These are phyloP conservation scores for Nebria brevicollis DNA, from an alignment of 2,888 invertebrate species.

Conservation along the genomic window DNA sequence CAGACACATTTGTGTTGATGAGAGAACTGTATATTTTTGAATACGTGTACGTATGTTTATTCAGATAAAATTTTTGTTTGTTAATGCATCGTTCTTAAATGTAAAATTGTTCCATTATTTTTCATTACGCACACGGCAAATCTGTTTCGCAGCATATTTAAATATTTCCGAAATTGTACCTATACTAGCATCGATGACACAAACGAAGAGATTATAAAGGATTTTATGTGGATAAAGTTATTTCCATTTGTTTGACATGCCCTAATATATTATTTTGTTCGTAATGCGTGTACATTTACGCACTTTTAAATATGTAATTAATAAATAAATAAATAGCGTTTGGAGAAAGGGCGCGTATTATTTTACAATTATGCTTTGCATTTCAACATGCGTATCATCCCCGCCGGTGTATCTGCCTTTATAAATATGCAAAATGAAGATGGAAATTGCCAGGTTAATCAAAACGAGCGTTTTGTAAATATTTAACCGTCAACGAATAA, in stretches of 20 bases:
- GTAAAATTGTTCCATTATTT: no score
- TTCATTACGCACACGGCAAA: not conserved
- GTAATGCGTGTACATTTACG: not conserved
- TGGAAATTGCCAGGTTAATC: conserved; percentile 28
- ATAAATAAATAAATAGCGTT: not conserved
- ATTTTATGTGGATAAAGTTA: not conserved
- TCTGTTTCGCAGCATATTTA: not conserved
- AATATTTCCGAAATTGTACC: not conserved
- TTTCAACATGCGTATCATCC: not conserved
- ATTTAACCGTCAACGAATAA: conserved; percentile 12
- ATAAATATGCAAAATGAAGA: conserved; percentile 37
- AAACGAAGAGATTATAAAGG: not conserved
- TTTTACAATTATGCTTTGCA: not conserved
- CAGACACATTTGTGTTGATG: not conserved
- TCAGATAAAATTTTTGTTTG: not conserved
- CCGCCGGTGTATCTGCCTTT: conserved; percentile 12
- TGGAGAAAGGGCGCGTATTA: not conserved
- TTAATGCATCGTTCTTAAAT: not conserved
- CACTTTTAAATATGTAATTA: not conserved
- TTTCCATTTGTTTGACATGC: not conserved
- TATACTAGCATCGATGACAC: not conserved
- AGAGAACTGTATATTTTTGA: not conserved
- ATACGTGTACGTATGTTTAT: not conserved
- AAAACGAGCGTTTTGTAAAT: conserved; percentile 25
- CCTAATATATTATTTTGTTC: not conserved